Base-by-base conservation (phyloP, 2,113 vertebrate species). In the Cynoglossus semilaevis region DNA sequence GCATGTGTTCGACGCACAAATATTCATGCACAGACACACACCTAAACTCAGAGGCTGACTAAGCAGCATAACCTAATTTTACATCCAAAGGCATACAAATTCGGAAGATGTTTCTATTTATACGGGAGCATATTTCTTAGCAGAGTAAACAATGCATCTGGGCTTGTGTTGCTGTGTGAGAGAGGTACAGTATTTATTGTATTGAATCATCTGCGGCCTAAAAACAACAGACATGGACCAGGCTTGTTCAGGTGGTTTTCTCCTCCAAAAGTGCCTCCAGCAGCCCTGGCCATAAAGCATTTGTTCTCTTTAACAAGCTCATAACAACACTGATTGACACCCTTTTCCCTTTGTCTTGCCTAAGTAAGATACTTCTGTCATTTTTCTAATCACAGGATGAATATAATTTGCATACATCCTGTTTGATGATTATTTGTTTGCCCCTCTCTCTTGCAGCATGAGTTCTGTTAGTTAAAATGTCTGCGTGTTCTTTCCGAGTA, bases 401-500 rank as follows among this genome's bases (percentile, higher is more conserved):
- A 84, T 74, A 77, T 16, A 63, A 85, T 86, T 79, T 63, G 80
- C 80, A 82, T 74, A 81, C 70, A 71, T 54, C 17, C 36, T 52
- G 64, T 70, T 81, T 77, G 83, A 84, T 74, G 62, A 78, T 74
- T 61, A 68, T 69, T 74, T 69, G 65, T 46, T 75, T 72, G 29
- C 59, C 73, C 64, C 50, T 63, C 64, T 53, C 51, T 63, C 66
- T 37, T 12, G 59, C 73, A 65, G 63, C 42, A 44, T 18, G 49
- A 72, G 81, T 82, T 82, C 76, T 72, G 56, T 41, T 66, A 53
- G 77, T 79, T 80, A 77, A 80, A 79, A 86, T 67, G 63, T 49
- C 55, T 56, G 52, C 74, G 69, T 83, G 78, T 86, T 83, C 53
- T 72, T 73, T 77, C 53, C 41, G 55, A 53, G 53, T n/a, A n/a